These are phyloP conservation scores for Amblyjoppa fuscipennis DNA, from an alignment of 2,888 invertebrate species.

Conservation along the genomic window DNA sequence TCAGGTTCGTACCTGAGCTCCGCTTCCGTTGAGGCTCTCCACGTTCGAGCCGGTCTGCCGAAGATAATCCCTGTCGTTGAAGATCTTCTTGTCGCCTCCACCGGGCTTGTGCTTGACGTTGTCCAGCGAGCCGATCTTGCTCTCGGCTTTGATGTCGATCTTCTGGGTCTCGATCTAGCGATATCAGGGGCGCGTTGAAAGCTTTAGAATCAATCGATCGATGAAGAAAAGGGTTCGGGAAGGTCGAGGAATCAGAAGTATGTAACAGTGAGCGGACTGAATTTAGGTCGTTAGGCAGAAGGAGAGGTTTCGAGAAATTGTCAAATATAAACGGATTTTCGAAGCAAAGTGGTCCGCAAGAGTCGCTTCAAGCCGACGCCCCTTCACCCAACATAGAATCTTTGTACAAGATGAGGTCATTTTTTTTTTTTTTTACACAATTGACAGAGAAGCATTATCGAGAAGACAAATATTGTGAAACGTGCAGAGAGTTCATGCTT, in stretches of 20 bases:
- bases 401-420: neutral
- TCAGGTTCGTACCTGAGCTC: conserved; percentile 80
- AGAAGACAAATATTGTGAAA: neutral
- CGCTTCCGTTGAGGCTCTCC: conserved; percentile 79
- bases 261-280: neutral
- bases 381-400: neutral
- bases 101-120: conserved; percentile 96
- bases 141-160: conserved; percentile 96
- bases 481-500: conserved; percentile 23
- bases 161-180: conserved; percentile 94
- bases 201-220: neutral
- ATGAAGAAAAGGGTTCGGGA: neutral
- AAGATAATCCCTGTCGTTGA: conserved; percentile 96
- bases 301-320: neutral
- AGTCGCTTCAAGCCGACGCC: neutral
- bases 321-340: neutral
- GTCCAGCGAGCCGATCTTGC: conserved; percentile 96
- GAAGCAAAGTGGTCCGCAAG: neutral
- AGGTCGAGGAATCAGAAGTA: neutral
- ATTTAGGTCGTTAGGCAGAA: neutral
- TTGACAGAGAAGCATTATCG: neutral
- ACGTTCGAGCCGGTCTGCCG: conserved; percentile 88
- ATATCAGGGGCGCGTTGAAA: conserved; percentile 14
- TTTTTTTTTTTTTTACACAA: neutral
- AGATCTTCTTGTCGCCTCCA: conserved; percentile 97